Base-by-base conservation (phyloP, 2,797 vertebrate species). In the Hyperoplus lanceolatus region DNA sequence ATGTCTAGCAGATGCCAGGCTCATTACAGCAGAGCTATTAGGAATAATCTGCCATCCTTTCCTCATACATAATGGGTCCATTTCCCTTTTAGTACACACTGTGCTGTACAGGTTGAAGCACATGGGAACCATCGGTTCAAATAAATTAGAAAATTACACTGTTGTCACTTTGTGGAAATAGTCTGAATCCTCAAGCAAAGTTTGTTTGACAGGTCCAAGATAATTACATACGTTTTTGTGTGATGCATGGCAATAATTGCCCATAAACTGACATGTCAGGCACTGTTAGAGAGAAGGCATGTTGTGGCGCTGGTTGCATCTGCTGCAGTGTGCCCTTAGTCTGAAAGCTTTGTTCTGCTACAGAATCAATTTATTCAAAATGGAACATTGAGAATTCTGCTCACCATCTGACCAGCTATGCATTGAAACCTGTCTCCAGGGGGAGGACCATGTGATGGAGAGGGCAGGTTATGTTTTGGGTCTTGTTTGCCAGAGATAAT, bases 391-490 rank as follows among this genome's bases (percentile, higher is more conserved):
- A 69, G 55, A 67, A 78, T 77, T 68, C 42, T 63, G 62, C 74
- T 73, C 57, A 79, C 58, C 73, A 61, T 72, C 70, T 82, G 77
- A 70, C 49, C 48, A 69, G 50, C 55, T 4, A 70, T 84, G 56
- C 14, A 13, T 83, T 43, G 58, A 81, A 85, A 70, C 67, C 60
- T 88, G 81, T 76, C 70, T 80, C 65, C 51, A 50, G 55, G 62
- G 57, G 65, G 73, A 85, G 67, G 61, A 63, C 63, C 85, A 80
- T 81, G 81, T 86, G 85, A 83, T 78, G 49, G 72, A 81, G 59
- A 38, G 42, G 83, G 56, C 66, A 59, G 86, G 80, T 86, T 82
- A 76, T 85, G 85, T 83, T 92, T 85, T 86, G 75, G 74, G 72
- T 85, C 64, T 73, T 70, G 67, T 89, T 83, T 84, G 82, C 75